Conservation (phyloP, 2,113 vertebrate genomes). For the Microcebus tavaratra region DNA sequence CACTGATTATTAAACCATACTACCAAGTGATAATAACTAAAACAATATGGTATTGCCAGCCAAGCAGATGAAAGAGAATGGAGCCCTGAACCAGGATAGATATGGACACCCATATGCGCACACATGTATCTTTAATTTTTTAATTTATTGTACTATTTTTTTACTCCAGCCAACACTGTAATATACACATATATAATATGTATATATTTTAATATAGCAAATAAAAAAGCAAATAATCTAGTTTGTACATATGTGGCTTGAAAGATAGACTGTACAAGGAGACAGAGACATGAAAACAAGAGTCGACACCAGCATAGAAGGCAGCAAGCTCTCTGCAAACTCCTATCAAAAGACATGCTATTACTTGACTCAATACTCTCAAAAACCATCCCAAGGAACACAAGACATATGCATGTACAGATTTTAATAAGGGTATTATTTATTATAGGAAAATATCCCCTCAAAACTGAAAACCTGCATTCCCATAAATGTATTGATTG, state of each 20-base stretch:
- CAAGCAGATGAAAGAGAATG: background rate
- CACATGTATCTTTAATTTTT: background rate
- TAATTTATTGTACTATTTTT: no score
- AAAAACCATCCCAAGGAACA: background rate
- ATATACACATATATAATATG: background rate
- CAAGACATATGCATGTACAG: background rate
- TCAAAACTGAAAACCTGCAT: background rate
- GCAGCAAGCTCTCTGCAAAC: background rate
- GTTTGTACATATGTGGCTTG: background rate
- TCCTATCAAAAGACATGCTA: background rate
- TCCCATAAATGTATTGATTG: background rate
- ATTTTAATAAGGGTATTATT: background rate
- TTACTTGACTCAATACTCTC: background rate
- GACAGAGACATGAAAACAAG: background rate
- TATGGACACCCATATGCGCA: background rate
- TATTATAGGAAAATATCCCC: background rate
- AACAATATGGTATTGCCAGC: background rate
- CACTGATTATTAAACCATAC: background rate
- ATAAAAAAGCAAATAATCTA: background rate
- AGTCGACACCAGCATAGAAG: background rate
- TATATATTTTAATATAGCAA: background rate
- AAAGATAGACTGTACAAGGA: background rate
- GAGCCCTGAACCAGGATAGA: background rate
- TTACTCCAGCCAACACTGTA: no score
- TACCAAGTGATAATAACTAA: background rate